Percentiles rank a stretch among this genome's conserved stretches.
These are phyloP conservation scores for Ataeniobius toweri DNA, from an alignment of 2,797 vertebrate species.

Conservation along the genomic window DNA sequence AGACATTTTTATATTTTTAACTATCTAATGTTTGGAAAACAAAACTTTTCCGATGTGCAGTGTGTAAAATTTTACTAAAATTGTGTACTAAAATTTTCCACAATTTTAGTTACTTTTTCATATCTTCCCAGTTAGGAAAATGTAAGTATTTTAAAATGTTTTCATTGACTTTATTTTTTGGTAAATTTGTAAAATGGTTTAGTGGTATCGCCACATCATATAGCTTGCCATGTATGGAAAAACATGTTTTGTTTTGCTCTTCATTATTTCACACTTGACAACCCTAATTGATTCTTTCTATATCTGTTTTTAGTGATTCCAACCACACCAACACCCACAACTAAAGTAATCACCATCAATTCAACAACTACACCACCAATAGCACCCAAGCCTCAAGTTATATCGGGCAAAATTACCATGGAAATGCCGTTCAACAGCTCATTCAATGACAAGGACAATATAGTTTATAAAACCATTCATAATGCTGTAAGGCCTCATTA, in stretches of 20 bases:
- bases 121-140: too few species aligned
- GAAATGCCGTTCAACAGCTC: accelerated
- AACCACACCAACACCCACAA: not conserved
- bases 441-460: accelerated
- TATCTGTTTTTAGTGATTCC: not conserved
- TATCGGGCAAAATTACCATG: not conserved
- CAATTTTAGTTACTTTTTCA: too few species aligned
- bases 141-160: too few species aligned
- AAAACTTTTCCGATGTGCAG: too few species aligned
- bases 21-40: too few species aligned
- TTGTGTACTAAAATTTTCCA: too few species aligned
- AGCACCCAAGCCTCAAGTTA: too few species aligned
- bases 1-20: too few species aligned
- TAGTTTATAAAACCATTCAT: accelerated
- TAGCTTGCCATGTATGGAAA: not conserved
- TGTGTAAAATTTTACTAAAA: too few species aligned
- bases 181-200: too few species aligned
- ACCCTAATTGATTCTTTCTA: not conserved
- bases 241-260: not conserved
- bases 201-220: not conserved
- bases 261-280: not conserved
- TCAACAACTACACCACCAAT: not conserved
- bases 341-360: not conserved
- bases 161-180: too few species aligned
- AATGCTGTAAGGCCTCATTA: constrained; percentile 20